phyloP scores from a whole-genome alignment of 2,888 invertebrate species.

The Flabesymbios commensalis region DNA sequence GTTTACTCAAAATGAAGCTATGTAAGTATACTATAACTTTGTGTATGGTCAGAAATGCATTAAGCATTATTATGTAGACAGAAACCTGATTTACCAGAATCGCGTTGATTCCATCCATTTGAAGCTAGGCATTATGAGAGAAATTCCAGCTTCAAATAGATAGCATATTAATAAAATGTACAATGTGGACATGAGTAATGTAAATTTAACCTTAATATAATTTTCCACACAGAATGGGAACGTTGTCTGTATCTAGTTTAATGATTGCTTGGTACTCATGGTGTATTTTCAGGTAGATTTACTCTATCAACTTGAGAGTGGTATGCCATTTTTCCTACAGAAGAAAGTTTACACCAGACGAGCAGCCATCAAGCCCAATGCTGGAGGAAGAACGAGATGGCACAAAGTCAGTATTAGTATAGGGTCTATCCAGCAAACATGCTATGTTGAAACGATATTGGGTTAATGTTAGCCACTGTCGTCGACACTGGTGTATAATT shows the following conservation, averaged over 20 bases:
- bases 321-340: slow-evolving; percentile 37
- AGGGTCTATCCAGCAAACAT: too few relatives aligned
- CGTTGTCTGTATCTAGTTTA: neutral
- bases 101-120: too few relatives aligned
- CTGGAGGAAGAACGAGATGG: slow-evolving; percentile 14
- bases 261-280: neutral
- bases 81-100: too few relatives aligned
- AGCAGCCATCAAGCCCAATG: slow-evolving; percentile 36
- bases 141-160: too few relatives aligned
- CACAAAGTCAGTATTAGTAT: slow-evolving; percentile 23
- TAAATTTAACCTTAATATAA: neutral
- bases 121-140: too few relatives aligned
- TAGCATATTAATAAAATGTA: neutral
- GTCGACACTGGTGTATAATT: too few relatives aligned
- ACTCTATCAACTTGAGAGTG: slow-evolving; percentile 38
- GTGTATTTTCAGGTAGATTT: slow-evolving; percentile 32
- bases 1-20: neutral
- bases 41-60: neutral
- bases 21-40: too few relatives aligned
- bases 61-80: neutral
- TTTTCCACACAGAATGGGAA: neutral
- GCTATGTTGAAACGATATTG: too few relatives aligned
- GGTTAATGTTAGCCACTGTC: too few relatives aligned
- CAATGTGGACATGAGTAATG: neutral
- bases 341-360: slow-evolving; percentile 23